These are phyloP conservation scores for Mesodorylaimus sp. DNA, from an alignment of 2,888 invertebrate species.

Conservation along the genomic window DNA sequence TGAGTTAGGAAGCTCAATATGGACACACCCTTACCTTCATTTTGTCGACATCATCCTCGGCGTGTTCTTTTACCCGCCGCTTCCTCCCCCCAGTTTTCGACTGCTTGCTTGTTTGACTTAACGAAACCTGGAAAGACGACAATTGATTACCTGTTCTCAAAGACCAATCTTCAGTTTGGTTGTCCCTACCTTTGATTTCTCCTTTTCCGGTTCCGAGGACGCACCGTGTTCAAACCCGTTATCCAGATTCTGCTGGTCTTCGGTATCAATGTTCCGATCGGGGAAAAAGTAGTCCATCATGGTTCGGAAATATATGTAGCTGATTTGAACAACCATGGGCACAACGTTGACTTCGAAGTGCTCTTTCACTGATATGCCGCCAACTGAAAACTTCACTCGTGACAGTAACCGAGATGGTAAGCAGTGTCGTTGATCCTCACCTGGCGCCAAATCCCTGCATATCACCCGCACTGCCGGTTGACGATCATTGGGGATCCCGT, in stretches of 20 bases:
- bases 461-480: conserved; percentile 79
- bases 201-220: no score
- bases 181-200: no score
- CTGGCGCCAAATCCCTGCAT: conserved; percentile 72
- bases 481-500: conserved; percentile 70
- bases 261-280: conserved; percentile 54
- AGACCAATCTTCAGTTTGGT: no score
- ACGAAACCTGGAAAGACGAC: no score
- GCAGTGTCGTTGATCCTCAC: conserved; percentile 10
- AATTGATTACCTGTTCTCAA: no score
- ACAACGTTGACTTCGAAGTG: conserved; percentile 96
- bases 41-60: conserved; percentile 64
- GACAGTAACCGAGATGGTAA: background rate
- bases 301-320: conserved; percentile 53
- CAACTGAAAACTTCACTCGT: conserved; percentile 45
- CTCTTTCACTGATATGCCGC: conserved; percentile 96
- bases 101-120: no score
- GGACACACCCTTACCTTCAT: conserved; percentile 51
- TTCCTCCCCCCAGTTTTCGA: conserved; percentile 3
- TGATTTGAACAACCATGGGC: conserved; percentile 47
- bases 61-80: conserved; percentile 1
- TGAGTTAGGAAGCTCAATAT: background rate
- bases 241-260: conserved; percentile 9
- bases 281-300: conserved; percentile 96
- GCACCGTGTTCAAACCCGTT: background rate